A percentile compares a stretch with the other conserved stretches of the same genome.
Evolutionary conservation across 1,140 invertebrate species (phyloP).

Genomic region (Musca vetustissima): DNA sequence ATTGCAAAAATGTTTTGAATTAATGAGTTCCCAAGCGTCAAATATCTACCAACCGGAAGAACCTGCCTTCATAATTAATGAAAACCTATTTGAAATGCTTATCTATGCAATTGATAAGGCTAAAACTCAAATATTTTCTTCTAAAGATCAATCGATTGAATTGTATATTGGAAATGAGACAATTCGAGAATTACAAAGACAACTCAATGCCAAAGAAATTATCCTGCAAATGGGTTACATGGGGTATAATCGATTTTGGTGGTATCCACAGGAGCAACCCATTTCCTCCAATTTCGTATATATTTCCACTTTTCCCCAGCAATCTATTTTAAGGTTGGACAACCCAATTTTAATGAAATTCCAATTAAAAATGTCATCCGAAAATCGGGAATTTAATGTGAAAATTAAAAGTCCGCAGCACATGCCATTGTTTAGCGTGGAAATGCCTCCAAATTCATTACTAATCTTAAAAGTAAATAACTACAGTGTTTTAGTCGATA

Average conservation of each 20-base stretch:
- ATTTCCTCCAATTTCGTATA: neutral
- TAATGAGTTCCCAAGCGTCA: neutral
- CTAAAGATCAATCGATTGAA: neutral
- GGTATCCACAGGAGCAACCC: conserved; percentile 23
- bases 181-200: conserved; percentile 8
- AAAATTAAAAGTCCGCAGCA: neutral
- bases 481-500: neutral
- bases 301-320: neutral
- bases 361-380: neutral
- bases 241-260: conserved; percentile 22
- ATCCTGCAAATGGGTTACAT: conserved; percentile 14
- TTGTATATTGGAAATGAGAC: neutral
- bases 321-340: neutral
- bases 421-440: conserved; percentile 19
- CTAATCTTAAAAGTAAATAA: neutral
- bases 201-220: neutral
- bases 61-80: neutral
- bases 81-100: neutral
- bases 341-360: neutral
- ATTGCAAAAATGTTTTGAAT: conserved; percentile 8
- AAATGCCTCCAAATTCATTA: conserved; percentile 13
- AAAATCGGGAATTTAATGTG: neutral
- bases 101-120: conserved; percentile 4
- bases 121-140: neutral
- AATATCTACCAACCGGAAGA: conserved; percentile 13